Evolutionary conservation across 2,888 invertebrate species (phyloP), one percentile per base, ranked within the genome.

Genomic region (Yponomeuta plumbellus): DNA sequence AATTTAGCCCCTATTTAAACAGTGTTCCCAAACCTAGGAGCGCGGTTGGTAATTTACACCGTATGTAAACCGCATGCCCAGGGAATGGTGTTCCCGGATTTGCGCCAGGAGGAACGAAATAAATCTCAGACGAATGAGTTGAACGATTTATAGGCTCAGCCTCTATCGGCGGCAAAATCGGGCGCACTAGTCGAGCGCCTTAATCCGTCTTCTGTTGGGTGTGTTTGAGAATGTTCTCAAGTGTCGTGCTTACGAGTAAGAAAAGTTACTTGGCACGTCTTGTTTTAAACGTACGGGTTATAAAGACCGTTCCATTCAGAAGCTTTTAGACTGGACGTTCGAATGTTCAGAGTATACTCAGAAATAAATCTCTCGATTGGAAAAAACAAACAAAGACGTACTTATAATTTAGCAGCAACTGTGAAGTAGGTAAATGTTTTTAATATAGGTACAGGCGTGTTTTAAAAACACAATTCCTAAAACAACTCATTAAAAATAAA

Each of bases 1-100:
- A 81, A 84, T 82, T 81, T 81, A 79, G 82, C 80, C 80, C 76
- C 78, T 84, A 81, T 84, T 84, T 83, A 85, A 85, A 84, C 83
- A 84, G 73, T 71, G 76, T 73, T 80, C 77, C 78, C 80, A 80
- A 84, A 85, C 80, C 81, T 81, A 80, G 59, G 61, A 26, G 61
- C 40, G 61, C 34, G 77, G 76, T 76, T 76, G 78, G 81, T 84
- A 85, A 86, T 82, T 84, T 84, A 85, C 82, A 78, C 77, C 74
- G 74, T 77, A 77, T 79, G 82, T 75, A 83, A 85, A 85, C 82
- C 81, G 78, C 80, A 73, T 74, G 76, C 70, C 72, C 13, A 72
- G 71, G 72, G 69, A 70, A 67, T 56, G 74, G 73, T 72, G 71
- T 73, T 65, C 57, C 34, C 58, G 62, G 40, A 63, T 59, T 52